Conservation (phyloP, 1,140 invertebrate genomes). For the Pollicipes pollicipes region DNA sequence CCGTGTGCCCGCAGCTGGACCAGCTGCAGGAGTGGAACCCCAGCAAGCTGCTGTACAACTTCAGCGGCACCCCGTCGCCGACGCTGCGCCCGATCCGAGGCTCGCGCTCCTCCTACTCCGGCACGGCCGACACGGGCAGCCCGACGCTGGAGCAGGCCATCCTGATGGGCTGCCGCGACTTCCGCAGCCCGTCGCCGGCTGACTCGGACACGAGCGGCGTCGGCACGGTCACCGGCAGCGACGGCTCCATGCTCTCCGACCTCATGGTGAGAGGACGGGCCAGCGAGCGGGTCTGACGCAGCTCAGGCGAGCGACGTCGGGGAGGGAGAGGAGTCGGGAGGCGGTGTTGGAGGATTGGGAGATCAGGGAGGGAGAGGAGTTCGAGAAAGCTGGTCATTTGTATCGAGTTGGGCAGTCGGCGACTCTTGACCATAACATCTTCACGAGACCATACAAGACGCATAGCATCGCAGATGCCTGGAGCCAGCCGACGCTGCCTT, state of each 20-base stretch:
- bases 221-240: slow-evolving; percentile 19
- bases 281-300: slow-evolving; percentile 18
- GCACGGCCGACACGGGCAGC: slow-evolving; percentile 29
- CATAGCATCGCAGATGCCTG: too few species aligned
- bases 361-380: too few species aligned
- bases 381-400: too few species aligned
- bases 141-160: slow-evolving; percentile 32
- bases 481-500: too few species aligned
- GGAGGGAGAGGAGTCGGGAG: too few species aligned
- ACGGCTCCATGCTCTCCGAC: slow-evolving; percentile 37
- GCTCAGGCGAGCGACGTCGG: slow-evolving; percentile 25
- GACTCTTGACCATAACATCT: too few species aligned
- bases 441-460: too few species aligned
- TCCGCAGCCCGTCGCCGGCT: slow-evolving; percentile 38
- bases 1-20: slow-evolving; percentile 4
- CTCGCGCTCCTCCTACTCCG: slow-evolving; percentile 12
- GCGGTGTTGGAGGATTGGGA: too few species aligned
- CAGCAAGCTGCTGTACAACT: slow-evolving; percentile 9
- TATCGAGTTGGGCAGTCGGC: too few species aligned
- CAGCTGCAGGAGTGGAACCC: slow-evolving; percentile 3
- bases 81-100: slow-evolving; percentile 12
- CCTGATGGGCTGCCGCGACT: slow-evolving; percentile 30
- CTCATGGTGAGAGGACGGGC: slow-evolving; percentile 37
- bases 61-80: slow-evolving; percentile 7
- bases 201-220: slow-evolving; percentile 40